These are phyloP conservation scores for Hypothenemus hampei DNA, from an alignment of 1,140 invertebrate species.

Conservation along the genomic window DNA sequence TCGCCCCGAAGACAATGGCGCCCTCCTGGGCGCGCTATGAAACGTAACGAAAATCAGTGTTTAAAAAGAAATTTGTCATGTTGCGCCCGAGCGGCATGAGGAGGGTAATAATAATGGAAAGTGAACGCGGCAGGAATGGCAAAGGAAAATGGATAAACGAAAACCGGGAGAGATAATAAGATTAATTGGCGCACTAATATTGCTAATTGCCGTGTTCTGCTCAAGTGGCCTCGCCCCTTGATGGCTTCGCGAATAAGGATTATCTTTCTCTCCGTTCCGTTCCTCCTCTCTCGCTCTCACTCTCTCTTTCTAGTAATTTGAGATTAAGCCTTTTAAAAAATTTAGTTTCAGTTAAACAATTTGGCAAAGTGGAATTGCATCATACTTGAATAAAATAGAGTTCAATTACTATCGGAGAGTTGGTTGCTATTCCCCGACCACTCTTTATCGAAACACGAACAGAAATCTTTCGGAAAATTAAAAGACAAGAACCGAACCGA, in stretches of 20 bases:
- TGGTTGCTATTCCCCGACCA: too few species aligned
- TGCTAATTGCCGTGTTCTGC: constrained; percentile 14
- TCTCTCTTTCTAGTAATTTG: too few species aligned
- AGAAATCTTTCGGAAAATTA: constrained; percentile 11
- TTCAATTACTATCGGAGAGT: too few species aligned
- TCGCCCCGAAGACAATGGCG: constrained; percentile 3
- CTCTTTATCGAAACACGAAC: too few species aligned
- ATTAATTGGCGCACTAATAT: constrained; percentile 20
- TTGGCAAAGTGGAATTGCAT: too few species aligned
- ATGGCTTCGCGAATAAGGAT: constrained; percentile 13
- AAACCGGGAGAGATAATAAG: constrained; percentile 20
- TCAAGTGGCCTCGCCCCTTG: constrained; percentile 6
- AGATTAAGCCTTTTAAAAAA: constrained; percentile 7
- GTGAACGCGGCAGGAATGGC: background rate
- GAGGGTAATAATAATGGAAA: background rate
- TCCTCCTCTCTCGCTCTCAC: too few species aligned
- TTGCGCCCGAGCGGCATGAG: background rate
- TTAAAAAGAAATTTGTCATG: too few species aligned
- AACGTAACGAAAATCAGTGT: too few species aligned
- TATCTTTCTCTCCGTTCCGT: too few species aligned
- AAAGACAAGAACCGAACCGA: constrained; percentile 8
- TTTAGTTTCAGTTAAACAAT: constrained; percentile 4
- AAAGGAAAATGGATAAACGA: constrained; percentile 7
- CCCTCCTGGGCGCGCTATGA: too few species aligned
- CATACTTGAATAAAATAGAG: too few species aligned